phyloP scores from a whole-genome alignment of 2,113 vertebrate species.

The Actinemys pallida region DNA sequence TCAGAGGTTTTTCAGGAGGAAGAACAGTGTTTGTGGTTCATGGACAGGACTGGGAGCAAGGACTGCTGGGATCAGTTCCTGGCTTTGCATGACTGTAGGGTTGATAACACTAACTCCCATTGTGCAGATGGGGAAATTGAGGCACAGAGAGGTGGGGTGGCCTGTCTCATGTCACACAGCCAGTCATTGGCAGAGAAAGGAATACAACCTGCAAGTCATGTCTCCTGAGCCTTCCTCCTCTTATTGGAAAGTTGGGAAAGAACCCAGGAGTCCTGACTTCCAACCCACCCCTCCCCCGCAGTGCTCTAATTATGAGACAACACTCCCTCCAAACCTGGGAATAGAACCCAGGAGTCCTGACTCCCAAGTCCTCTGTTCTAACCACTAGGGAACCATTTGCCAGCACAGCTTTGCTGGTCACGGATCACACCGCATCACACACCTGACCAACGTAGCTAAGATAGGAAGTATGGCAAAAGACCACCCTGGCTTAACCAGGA shows the following conservation, averaged over 20 bases:
- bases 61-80: neutral
- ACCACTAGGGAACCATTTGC: neutral
- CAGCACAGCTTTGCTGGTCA: neutral
- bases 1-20: neutral
- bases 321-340: neutral
- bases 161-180: neutral
- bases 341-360: neutral
- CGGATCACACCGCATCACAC: neutral
- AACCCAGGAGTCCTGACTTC: neutral
- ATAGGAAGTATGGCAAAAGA: too few species aligned
- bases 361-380: neutral
- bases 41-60: neutral
- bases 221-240: neutral
- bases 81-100: neutral
- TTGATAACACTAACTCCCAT: neutral
- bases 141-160: neutral
- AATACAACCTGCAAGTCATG: neutral
- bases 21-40: neutral
- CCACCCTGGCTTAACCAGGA: too few species aligned
- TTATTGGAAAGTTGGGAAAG: neutral
- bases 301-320: neutral
- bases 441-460: neutral
- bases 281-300: neutral
- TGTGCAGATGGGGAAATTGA: neutral
- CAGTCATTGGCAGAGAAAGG: neutral